These are phyloP conservation scores for Sebastes goodei DNA, from an alignment of 2,797 vertebrate species.

Conservation along the genomic window DNA sequence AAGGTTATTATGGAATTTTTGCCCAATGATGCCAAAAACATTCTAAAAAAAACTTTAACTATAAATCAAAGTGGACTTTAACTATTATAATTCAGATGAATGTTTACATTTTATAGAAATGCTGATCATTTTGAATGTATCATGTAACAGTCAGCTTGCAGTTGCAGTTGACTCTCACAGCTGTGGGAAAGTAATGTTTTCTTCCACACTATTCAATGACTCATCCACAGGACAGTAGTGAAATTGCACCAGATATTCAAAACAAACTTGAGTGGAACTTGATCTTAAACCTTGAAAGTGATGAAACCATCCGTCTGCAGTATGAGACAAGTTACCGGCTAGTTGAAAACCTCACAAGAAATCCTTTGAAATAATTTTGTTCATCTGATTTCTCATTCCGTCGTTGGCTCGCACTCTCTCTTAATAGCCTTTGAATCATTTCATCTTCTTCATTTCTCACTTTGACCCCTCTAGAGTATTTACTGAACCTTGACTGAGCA, in stretches of 20 bases:
- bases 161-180: neutral
- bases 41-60: neutral
- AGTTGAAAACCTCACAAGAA: neutral
- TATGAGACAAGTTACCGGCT: neutral
- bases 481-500: constrained; percentile 1
- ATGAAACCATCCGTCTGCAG: neutral
- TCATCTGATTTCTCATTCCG: neutral
- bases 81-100: no score
- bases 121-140: neutral
- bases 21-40: no score
- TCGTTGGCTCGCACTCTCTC: neutral
- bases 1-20: no score
- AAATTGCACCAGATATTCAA: neutral
- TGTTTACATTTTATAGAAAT: neutral
- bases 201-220: neutral
- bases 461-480: neutral
- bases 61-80: neutral
- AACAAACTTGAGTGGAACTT: neutral
- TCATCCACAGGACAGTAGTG: neutral
- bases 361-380: constrained; percentile 12
- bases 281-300: constrained; percentile 1
- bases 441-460: neutral
- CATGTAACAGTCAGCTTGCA: neutral
- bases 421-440: constrained; percentile 1
- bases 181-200: neutral